Conservation (phyloP, 2,797 vertebrate genomes). For the Trachops cirrhosus region DNA sequence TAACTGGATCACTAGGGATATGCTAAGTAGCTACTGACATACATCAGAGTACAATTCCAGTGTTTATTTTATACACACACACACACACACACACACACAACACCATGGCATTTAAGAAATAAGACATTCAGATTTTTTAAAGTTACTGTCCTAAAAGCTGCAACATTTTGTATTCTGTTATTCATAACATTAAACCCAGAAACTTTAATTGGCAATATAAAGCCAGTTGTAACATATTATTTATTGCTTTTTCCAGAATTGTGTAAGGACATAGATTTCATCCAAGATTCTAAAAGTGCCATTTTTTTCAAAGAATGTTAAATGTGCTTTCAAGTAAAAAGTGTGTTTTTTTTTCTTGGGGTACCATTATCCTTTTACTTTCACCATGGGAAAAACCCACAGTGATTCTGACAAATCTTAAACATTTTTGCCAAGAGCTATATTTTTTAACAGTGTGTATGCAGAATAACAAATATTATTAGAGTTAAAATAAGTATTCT, state of each 20-base stretch:
- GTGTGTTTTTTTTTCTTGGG: neutral
- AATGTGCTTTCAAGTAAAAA: neutral
- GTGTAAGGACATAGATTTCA: neutral
- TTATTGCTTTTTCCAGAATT: neutral
- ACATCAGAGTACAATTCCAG: neutral
- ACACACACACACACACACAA: neutral
- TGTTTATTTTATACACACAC: neutral
- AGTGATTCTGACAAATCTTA: conserved; percentile 31
- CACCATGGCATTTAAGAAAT: neutral
- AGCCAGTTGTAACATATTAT: neutral
- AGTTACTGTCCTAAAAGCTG: neutral
- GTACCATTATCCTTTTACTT: neutral
- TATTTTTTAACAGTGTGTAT: conserved; percentile 14
- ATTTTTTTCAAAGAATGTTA: neutral
- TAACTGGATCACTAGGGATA: neutral
- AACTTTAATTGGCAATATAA: neutral
- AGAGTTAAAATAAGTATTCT: conserved; percentile 21
- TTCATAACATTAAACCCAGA: conserved; percentile 17
- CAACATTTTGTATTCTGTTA: neutral
- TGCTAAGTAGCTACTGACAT: neutral
- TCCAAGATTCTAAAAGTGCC: neutral
- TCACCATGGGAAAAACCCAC: neutral
- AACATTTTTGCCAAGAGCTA: conserved; percentile 34
- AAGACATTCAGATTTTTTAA: neutral
- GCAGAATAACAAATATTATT: conserved; percentile 21